Conservation (phyloP, 2,888 invertebrate genomes). For the Melipona beecheii region DNA sequence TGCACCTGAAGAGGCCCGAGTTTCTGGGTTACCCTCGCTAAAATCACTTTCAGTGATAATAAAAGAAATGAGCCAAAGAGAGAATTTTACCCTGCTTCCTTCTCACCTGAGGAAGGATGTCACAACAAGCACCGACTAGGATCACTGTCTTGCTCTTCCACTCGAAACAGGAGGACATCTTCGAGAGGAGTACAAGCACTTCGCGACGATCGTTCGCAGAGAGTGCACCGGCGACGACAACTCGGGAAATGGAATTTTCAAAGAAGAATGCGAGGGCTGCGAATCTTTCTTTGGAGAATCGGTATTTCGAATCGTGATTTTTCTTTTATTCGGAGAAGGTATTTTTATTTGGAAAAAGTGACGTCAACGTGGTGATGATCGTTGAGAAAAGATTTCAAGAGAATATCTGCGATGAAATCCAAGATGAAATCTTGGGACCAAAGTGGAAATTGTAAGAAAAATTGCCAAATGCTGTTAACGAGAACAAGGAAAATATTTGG, state of each 20-base stretch:
- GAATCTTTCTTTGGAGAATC: not conserved
- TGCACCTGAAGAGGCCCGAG: too few relatives aligned
- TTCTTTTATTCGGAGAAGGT: too few relatives aligned
- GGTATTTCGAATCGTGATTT: not conserved
- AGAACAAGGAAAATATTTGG: accelerated
- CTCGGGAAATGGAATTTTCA: not conserved
- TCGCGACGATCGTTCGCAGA: not conserved
- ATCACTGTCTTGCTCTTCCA: constrained; percentile 1
- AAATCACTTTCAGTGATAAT: too few relatives aligned
- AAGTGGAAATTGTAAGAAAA: not conserved
- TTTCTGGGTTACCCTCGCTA: too few relatives aligned
- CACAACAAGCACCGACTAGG: not conserved
- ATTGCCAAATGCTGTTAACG: not conserved
- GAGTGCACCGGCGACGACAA: not conserved
- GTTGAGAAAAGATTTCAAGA: too few relatives aligned
- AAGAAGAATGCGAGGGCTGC: not conserved
- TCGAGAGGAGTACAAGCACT: not conserved
- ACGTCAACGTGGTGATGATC: too few relatives aligned
- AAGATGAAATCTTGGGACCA: too few relatives aligned
- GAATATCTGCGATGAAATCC: too few relatives aligned
- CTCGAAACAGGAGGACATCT: constrained; percentile 28
- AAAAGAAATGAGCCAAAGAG: not conserved
- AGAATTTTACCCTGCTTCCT: not conserved
- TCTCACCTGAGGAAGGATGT: constrained; percentile 19
- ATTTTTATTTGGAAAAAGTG: too few relatives aligned